Evolutionary conservation across 2,888 invertebrate genomes (phyloP).

Genomic region (Phania funesta): DNA sequence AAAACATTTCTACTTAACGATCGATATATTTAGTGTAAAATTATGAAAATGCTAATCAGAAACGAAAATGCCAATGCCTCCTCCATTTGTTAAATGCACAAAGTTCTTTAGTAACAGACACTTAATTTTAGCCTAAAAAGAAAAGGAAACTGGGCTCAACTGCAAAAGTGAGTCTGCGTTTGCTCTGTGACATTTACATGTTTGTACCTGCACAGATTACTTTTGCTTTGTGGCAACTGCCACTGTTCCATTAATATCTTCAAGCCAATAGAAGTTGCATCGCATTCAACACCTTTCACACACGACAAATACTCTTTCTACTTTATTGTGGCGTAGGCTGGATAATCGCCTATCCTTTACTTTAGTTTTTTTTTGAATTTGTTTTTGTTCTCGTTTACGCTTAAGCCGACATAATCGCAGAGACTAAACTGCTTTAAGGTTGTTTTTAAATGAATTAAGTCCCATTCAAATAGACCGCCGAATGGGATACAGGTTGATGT

Average conservation of each 20-base stretch:
- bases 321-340: constrained; percentile 30
- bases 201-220: neutral
- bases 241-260: constrained; percentile 19
- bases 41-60: too few species aligned
- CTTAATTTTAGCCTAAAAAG: too few species aligned
- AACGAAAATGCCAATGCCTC: too few species aligned
- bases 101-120: too few species aligned
- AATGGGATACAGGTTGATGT: constrained; percentile 41
- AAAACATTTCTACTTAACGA: too few species aligned
- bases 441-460: constrained; percentile 61
- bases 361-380: constrained; percentile 5
- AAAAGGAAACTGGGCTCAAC: neutral
- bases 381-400: constrained; percentile 19
- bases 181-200: neutral
- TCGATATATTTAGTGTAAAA: too few species aligned
- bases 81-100: too few species aligned
- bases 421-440: constrained; percentile 59
- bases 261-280: constrained; percentile 44
- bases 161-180: too few species aligned
- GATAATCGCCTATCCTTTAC: constrained; percentile 53
- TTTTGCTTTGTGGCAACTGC: neutral
- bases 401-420: constrained; percentile 63
- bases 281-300: constrained; percentile 4
- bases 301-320: neutral
- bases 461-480: constrained; percentile 49